Conservation (phyloP, 2,888 invertebrate species). For the Aromia moschata region DNA sequence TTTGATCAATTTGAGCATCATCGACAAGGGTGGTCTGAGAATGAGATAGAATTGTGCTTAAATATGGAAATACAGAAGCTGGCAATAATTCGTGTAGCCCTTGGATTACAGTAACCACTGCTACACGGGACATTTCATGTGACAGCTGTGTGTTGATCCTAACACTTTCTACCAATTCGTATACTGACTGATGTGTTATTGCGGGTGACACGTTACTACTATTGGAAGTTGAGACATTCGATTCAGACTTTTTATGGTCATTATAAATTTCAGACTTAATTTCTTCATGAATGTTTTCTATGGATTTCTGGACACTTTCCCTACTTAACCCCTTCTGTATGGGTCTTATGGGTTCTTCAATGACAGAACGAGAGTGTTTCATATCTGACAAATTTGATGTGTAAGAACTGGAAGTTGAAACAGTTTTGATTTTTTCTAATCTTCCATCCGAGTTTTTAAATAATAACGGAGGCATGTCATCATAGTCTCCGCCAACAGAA, state of each 20-base stretch:
- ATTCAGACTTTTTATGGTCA: slow-evolving; percentile 51
- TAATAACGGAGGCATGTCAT: slow-evolving; percentile 51
- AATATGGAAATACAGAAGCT: slow-evolving; percentile 68
- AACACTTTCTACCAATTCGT: slow-evolving; percentile 82
- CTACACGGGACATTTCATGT: slow-evolving; percentile 86
- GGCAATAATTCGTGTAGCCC: slow-evolving; percentile 69
- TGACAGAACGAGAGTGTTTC: slow-evolving; percentile 35
- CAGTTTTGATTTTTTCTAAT: slow-evolving; percentile 48
- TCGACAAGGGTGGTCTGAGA: slow-evolving; percentile 70
- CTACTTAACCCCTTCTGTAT: slow-evolving; percentile 48
- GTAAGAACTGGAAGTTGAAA: slow-evolving; percentile 40
- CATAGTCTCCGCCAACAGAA: slow-evolving; percentile 50
- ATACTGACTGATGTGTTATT: slow-evolving; percentile 70
- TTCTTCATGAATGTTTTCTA: slow-evolving; percentile 57
- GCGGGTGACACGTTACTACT: slow-evolving; percentile 57
- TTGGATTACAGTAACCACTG: slow-evolving; percentile 78
- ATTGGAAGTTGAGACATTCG: slow-evolving; percentile 37
- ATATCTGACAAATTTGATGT: slow-evolving; percentile 43
- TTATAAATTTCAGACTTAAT: slow-evolving; percentile 49
- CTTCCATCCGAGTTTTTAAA: slow-evolving; percentile 57
- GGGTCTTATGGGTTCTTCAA: slow-evolving; percentile 54
- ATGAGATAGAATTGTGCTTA: slow-evolving; percentile 67
- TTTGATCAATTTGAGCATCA: slow-evolving; percentile 76
- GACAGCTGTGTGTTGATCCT: slow-evolving; percentile 85
- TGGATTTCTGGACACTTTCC: slow-evolving; percentile 53